Evolutionary conservation across 2,888 invertebrate genomes (phyloP).

Genomic region (Choristoneura rosaceana): DNA sequence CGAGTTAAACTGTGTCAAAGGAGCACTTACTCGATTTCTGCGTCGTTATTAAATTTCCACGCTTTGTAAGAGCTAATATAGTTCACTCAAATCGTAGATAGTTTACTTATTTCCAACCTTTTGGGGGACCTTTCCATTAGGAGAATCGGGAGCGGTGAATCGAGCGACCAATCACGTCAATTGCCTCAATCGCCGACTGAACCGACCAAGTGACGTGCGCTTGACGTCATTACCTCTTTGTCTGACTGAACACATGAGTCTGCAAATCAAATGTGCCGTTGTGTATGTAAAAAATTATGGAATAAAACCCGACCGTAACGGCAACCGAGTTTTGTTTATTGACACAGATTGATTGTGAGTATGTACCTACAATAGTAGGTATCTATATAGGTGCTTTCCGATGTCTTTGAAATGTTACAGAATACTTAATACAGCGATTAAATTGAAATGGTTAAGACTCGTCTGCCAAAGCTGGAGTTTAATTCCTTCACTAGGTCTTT

Average conservation of each 20-base stretch:
- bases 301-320: constrained; percentile 44
- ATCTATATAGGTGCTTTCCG: not conserved
- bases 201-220: constrained; percentile 67
- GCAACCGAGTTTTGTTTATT: not conserved
- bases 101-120: constrained; percentile 35
- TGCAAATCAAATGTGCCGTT: constrained; percentile 66
- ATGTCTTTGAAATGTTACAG: not conserved
- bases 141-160: constrained; percentile 51
- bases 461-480: too few relatives aligned
- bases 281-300: constrained; percentile 45
- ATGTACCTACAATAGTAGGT: constrained; percentile 32
- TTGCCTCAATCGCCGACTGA: constrained; percentile 69
- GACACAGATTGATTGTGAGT: constrained; percentile 34
- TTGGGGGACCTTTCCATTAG: constrained; percentile 53
- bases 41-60: constrained; percentile 27
- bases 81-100: constrained; percentile 1
- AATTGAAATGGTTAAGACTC: not conserved
- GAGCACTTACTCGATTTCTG: constrained; percentile 9
- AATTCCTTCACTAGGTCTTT: too few relatives aligned
- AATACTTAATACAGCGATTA: not conserved
- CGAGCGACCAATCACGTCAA: constrained; percentile 73
- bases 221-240: constrained; percentile 78
- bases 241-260: constrained; percentile 62
- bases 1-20: constrained; percentile 18
- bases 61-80: constrained; percentile 4